Evolutionary conservation across 2,113 vertebrate species (phyloP), one percentile per base, ranked within the genome.

Genomic region (Scomber colias): DNA sequence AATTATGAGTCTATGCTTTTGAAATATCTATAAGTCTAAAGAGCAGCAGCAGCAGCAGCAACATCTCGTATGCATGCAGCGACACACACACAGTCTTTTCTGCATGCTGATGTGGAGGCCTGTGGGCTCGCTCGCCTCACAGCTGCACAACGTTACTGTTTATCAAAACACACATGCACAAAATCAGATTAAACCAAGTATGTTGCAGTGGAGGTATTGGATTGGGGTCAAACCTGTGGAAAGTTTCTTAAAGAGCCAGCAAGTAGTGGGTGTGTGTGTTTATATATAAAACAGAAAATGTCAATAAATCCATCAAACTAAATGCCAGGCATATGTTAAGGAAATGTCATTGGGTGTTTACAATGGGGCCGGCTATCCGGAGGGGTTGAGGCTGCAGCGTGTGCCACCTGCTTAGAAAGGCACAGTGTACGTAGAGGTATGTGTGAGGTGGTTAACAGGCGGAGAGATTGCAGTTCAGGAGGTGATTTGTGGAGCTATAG

Each of bases 261-360:
- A 45, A 56, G 56, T 17, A 65, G 21, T n/a, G 15, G 30, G 46
- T 45, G n/a, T 19, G 12, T 49, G 24, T 27, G 24, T 27, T 27
- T 3, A 27, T 27, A 27, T 27, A 61, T 44, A 63, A 72, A 82
- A 71, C 53, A 49, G 40, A 30, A 85, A 87, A 90, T 91, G 85
- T 92, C 90, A 88, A 92, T 93, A 89, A 91, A 92, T 93, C 84
- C 81, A 88, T 92, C 81, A 82, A 75, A 57, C 81, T 82, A 93
- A 95, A 94, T 93, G 93, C 79, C 94, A 94, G 75, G 69, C 60
- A 57, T 40, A 30, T 83, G 85, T 79, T 77, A n/a, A 75, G 89
- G 82, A 93, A 94, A 94, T 94, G 90, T 90, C 92, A 90, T 61
- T 87, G 80, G 46, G 54, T 81, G 68, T 87, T 93, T 87, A 86